Evolutionary conservation across 2,113 vertebrate genomes (phyloP).

Genomic region (Sinocyclocheilus anshuiensis): DNA sequence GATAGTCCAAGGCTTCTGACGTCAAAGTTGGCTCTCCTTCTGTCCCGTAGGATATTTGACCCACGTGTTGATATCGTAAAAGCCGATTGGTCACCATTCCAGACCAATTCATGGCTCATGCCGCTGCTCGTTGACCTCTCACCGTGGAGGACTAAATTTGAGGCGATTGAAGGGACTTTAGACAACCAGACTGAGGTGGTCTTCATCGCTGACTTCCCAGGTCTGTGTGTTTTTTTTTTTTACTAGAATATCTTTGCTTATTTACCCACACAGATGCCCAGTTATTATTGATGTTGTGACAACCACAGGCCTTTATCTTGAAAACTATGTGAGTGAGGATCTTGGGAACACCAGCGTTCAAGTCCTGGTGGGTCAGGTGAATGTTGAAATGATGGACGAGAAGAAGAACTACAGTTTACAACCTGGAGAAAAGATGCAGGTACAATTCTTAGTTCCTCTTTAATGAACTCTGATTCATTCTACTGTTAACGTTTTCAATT

Average conservation of each 20-base stretch:
- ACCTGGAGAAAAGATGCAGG: slow-evolving; percentile 85
- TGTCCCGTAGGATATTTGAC: slow-evolving; percentile 83
- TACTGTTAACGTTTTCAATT: background rate
- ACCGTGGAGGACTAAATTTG: slow-evolving; percentile 89
- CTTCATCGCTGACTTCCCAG: slow-evolving; percentile 96
- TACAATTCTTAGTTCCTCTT: slow-evolving; percentile 52
- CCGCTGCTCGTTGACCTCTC: slow-evolving; percentile 89
- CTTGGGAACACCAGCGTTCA: slow-evolving; percentile 92
- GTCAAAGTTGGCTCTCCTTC: slow-evolving; percentile 4
- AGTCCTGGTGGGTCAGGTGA: slow-evolving; percentile 84
- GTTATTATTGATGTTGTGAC: background rate
- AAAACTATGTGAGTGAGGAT: slow-evolving; percentile 94
- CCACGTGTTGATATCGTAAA: slow-evolving; percentile 87
- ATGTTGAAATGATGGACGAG: slow-evolving; percentile 84
- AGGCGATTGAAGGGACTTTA: slow-evolving; percentile 85
- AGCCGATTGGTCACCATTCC: slow-evolving; percentile 90
- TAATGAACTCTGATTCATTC: background rate
- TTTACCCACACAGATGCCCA: too few relatives aligned
- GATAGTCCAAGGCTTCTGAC: background rate
- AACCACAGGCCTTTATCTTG: slow-evolving; percentile 83
- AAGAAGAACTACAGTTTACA: slow-evolving; percentile 81
- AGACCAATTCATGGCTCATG: slow-evolving; percentile 84
- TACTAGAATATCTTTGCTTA: too few relatives aligned
- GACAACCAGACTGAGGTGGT: slow-evolving; percentile 89
- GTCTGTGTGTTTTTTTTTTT: slow-evolving; percentile 47